These are phyloP conservation scores for Hippocampus zosterae DNA, from an alignment of 2,113 vertebrate genomes.

Conservation along the genomic window DNA sequence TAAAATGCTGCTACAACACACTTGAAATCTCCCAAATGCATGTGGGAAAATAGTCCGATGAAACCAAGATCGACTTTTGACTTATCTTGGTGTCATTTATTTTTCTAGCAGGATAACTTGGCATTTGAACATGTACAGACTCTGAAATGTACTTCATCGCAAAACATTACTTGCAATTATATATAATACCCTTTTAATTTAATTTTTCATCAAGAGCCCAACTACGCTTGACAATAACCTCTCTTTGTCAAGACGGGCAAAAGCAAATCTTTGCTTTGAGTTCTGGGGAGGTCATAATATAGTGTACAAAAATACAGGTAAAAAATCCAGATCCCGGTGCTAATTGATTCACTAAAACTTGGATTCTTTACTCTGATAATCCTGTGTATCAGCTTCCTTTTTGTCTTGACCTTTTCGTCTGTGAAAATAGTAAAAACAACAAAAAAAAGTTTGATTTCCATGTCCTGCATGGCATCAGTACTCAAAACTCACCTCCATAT, in stretches of 20 bases:
- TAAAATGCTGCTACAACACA: too few species aligned
- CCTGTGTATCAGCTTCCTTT: background rate
- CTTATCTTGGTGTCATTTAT: background rate
- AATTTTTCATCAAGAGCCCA: too few species aligned
- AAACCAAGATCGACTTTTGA: background rate
- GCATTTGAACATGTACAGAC: background rate
- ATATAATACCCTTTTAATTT: too few species aligned
- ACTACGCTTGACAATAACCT: too few species aligned
- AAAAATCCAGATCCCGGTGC: background rate
- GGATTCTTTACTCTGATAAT: constrained; percentile 22
- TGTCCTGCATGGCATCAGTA: background rate
- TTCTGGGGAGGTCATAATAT: background rate
- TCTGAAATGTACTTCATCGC: too few species aligned
- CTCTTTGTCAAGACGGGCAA: background rate
- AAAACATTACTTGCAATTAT: too few species aligned
- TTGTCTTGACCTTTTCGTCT: constrained; percentile 24
- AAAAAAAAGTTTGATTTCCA: too few species aligned
- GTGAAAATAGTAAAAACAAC: constrained; percentile 26
- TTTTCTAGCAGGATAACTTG: background rate
- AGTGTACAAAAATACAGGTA: background rate
- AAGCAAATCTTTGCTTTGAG: background rate
- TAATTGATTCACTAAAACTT: constrained; percentile 1
- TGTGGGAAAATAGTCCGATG: background rate
- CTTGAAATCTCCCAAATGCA: background rate
- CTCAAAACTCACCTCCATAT: constrained; percentile 74